Base-by-base conservation (phyloP, 2,113 vertebrate species). In the Cynocephalus volans region DNA sequence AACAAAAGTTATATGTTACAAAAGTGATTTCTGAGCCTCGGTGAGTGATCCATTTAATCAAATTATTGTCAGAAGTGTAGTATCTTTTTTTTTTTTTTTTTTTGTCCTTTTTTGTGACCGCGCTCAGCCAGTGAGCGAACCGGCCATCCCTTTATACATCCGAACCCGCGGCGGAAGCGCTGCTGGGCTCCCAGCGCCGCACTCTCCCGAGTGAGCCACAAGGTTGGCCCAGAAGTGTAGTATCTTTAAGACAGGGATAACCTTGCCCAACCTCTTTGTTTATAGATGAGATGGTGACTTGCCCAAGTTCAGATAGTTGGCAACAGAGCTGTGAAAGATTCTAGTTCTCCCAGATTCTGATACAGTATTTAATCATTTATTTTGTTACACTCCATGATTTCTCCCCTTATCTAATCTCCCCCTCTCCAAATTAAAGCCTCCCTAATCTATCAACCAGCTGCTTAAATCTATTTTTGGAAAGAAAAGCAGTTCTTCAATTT, bases 1-100 rank as follows among this genome's bases (percentile, higher is more conserved):
- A 48, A 50, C 83, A 89, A 73, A 81, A 88, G 81, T 60, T 93
- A 56, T 3, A 89, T 13, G 21, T 4, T 19, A 79, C 4, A 62
- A 83, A 88, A 88, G 83, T 79, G 67, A 54, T 67, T 54, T 91
- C 52, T 83, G 88, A 69, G 62, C 1, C 52, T 26, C 28, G 3
- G 31, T n/a, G 69, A 93, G 50, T 80, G 14, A 88, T 31, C 88
- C 31, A 56, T 67, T 94, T 73, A 86, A 94, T 96, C 62, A 94
- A 86, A 75, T 54, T 52, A 54, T 21, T 76, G 58, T 60, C 69
- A 48, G 41, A 79, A 75, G 17, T 41, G 14, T 8, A 80, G 21
- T 36, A 13, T 65, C 28, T 84, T 54, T 33, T n/a, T n/a, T n/a
- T n/a, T n/a, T n/a, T n/a, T n/a, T n/a, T n/a, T n/a, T n/a, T n/a